Conservation (phyloP, 2,797 vertebrate genomes). For the Momotus momota region DNA sequence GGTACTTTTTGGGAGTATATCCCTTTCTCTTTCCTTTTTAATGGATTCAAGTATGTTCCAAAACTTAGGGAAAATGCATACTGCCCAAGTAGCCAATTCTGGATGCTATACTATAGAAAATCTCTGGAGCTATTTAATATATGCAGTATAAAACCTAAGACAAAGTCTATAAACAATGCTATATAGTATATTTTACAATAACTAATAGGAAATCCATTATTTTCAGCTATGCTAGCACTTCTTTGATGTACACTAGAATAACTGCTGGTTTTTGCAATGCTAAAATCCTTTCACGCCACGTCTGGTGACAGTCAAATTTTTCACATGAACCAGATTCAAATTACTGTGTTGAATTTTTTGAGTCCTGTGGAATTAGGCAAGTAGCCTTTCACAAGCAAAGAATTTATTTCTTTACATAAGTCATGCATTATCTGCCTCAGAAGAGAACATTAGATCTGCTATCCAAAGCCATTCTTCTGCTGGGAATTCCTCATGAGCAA, state of each 20-base stretch:
- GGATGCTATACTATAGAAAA: neutral
- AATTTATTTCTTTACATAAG: neutral
- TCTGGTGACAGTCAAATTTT: neutral
- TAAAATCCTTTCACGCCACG: neutral
- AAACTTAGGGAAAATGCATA: neutral
- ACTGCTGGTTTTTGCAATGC: neutral
- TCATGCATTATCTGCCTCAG: neutral
- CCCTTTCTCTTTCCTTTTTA: neutral
- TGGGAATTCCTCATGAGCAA: neutral
- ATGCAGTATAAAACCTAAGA: neutral
- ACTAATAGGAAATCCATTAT: neutral
- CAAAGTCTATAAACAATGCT: neutral
- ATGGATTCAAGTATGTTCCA: neutral
- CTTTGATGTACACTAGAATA: neutral
- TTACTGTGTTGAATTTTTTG: neutral
- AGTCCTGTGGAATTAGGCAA: neutral
- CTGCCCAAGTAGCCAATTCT: neutral
- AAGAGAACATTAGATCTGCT: neutral
- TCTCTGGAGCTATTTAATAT: neutral
- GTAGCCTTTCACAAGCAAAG: neutral
- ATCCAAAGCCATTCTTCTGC: neutral
- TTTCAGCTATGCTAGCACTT: neutral
- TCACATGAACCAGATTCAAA: neutral
- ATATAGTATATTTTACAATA: neutral
- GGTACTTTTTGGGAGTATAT: rapidly evolving